Conservation (phyloP, 2,888 invertebrate species). For the Phyllotreta striolata region DNA sequence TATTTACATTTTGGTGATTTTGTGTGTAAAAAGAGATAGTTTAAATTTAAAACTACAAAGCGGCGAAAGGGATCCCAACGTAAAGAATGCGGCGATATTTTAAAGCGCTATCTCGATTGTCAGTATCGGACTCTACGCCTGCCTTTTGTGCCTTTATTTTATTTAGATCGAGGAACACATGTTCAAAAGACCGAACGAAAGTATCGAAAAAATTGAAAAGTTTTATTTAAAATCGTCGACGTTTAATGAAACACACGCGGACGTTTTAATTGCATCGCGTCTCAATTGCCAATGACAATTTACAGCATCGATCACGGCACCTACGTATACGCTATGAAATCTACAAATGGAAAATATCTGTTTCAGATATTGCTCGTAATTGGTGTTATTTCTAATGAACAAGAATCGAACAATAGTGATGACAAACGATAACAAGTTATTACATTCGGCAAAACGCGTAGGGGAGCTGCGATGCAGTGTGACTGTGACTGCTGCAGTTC, state of each 20-base stretch:
- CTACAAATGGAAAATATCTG: slow-evolving; percentile 32
- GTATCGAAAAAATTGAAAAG: background rate
- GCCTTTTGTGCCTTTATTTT: slow-evolving; percentile 7
- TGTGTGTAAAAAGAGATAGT: slow-evolving; percentile 52
- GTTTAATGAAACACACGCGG: too few relatives aligned
- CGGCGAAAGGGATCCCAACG: slow-evolving; percentile 49
- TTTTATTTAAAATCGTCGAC: too few relatives aligned
- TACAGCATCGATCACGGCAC: background rate
- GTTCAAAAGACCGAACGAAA: slow-evolving; percentile 5
- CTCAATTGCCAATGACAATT: too few relatives aligned
- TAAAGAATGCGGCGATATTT: slow-evolving; percentile 58
- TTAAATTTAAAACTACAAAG: slow-evolving; percentile 53
- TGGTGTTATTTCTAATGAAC: slow-evolving; percentile 40
- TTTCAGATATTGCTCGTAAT: slow-evolving; percentile 35
- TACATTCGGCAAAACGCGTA: slow-evolving; percentile 45
- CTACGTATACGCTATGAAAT: slow-evolving; percentile 14
- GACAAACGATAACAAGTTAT: slow-evolving; percentile 50
- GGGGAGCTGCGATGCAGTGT: slow-evolving; percentile 31
- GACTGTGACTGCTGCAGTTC: slow-evolving; percentile 37
- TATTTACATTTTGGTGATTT: slow-evolving; percentile 54
- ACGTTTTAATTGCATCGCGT: too few relatives aligned
- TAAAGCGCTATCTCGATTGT: slow-evolving; percentile 58
- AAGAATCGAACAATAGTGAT: slow-evolving; percentile 45
- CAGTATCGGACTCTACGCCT: slow-evolving; percentile 43
- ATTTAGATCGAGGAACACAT: slow-evolving; percentile 1